A percentile compares a stretch with the other conserved stretches of the same genome.
Evolutionary conservation across 2,888 invertebrate genomes (phyloP).

Genomic region (Rhagonycha lutea): DNA sequence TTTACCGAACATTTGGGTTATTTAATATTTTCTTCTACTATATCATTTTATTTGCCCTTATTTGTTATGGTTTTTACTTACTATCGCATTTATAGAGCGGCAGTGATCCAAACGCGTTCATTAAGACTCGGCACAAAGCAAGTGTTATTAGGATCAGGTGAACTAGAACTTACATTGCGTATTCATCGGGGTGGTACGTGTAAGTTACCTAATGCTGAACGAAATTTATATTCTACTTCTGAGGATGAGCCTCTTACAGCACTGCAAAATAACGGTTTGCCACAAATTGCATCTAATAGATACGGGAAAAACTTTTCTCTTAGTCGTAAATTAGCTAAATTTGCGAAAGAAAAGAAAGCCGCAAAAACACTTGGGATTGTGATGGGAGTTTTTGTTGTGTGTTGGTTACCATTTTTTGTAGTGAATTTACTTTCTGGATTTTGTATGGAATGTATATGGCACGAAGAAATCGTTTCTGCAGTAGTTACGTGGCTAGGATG

Average conservation of each 20-base stretch:
- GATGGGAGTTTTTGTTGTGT: slow-evolving; percentile 95
- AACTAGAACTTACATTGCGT: slow-evolving; percentile 84
- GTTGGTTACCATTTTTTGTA: slow-evolving; percentile 97
- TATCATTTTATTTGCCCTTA: slow-evolving; percentile 96
- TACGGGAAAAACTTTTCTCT: slow-evolving; percentile 85
- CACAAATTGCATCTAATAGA: slow-evolving; percentile 71
- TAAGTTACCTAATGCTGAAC: slow-evolving; percentile 56
- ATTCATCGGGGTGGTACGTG: slow-evolving; percentile 91
- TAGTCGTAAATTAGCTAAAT: slow-evolving; percentile 90
- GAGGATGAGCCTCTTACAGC: slow-evolving; percentile 78
- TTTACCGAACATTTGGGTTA: slow-evolving; percentile 97
- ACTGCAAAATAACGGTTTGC: slow-evolving; percentile 76
- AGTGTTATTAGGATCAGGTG: slow-evolving; percentile 82
- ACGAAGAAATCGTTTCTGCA: slow-evolving; percentile 85
- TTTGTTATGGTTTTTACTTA: slow-evolving; percentile 99
- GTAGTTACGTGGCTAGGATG: slow-evolving; percentile 94
- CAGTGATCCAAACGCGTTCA: slow-evolving; percentile 88
- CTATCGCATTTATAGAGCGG: slow-evolving; percentile 92
- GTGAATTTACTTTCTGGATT: slow-evolving; percentile 91
- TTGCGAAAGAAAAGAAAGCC: slow-evolving; percentile 96
- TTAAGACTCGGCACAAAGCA: slow-evolving; percentile 90
- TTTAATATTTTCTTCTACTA: slow-evolving; percentile 94
- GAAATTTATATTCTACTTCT: slow-evolving; percentile 61
- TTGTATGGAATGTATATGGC: slow-evolving; percentile 83
- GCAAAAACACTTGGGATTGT: slow-evolving; percentile 96